These are phyloP conservation scores for Yasuhikotakia modesta DNA, from an alignment of 2,797 vertebrate species.

Conservation along the genomic window DNA sequence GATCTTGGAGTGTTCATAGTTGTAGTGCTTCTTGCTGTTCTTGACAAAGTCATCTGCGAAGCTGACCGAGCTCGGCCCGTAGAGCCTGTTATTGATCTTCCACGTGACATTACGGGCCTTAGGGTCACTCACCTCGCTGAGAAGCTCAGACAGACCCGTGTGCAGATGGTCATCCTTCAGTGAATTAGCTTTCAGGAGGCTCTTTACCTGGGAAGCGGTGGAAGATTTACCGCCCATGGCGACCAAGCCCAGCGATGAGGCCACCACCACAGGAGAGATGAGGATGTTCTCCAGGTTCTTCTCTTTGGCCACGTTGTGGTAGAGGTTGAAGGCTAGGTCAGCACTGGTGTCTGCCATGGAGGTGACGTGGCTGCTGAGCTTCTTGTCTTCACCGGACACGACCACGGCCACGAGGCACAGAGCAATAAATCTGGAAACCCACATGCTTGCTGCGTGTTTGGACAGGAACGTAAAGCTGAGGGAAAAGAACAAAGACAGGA, in stretches of 20 bases:
- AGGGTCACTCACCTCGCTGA: slow-evolving; percentile 86
- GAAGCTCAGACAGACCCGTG: slow-evolving; percentile 86
- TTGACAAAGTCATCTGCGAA: slow-evolving; percentile 89
- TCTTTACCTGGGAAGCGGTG: slow-evolving; percentile 91
- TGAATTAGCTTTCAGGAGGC: slow-evolving; percentile 84
- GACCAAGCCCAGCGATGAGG: slow-evolving; percentile 91
- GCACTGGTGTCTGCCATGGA: slow-evolving; percentile 86
- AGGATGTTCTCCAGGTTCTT: slow-evolving; percentile 92
- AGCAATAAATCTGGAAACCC: slow-evolving; percentile 71
- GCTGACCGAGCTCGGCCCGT: slow-evolving; percentile 90
- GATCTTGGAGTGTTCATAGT: slow-evolving; percentile 92
- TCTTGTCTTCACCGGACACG: slow-evolving; percentile 73
- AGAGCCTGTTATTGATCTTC: slow-evolving; percentile 92
- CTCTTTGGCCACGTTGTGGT: slow-evolving; percentile 91
- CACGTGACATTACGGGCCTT: slow-evolving; percentile 91
- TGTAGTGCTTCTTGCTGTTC: slow-evolving; percentile 97
- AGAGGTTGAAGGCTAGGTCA: slow-evolving; percentile 92
- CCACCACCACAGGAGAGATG: slow-evolving; percentile 92
- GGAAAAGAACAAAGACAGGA: slow-evolving; percentile 31
- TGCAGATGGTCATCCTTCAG: slow-evolving; percentile 90
- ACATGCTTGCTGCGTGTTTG: slow-evolving; percentile 79
- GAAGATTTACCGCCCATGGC: slow-evolving; percentile 85
- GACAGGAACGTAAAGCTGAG: slow-evolving; percentile 66
- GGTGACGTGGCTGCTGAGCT: slow-evolving; percentile 85
- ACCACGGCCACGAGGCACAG: slow-evolving; percentile 75